Conservation (phyloP, 2,888 invertebrate genomes). For the Acronicta aceris region DNA sequence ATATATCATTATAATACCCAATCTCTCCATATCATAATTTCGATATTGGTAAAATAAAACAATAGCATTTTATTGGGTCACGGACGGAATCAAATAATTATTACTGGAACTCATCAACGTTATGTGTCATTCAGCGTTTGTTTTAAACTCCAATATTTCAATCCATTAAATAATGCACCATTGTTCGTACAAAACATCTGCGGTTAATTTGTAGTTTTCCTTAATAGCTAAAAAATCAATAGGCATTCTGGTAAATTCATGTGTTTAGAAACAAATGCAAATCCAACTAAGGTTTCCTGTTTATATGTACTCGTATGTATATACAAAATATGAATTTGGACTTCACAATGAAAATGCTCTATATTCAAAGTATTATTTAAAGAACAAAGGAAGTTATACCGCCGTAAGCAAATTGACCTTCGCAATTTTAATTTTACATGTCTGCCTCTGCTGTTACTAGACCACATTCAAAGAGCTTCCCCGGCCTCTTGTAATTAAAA, state of each 20-base stretch:
- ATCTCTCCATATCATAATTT: conserved; percentile 35
- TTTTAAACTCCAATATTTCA: conserved; percentile 53
- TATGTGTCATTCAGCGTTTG: conserved; percentile 57
- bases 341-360: conserved; percentile 17
- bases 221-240: conserved; percentile 46
- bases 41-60: conserved; percentile 45
- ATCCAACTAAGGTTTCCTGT: conserved; percentile 27
- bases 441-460: conserved; percentile 68
- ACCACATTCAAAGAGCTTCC: conserved; percentile 69
- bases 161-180: conserved; percentile 45
- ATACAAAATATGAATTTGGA: neutral
- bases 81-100: conserved; percentile 50
- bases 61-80: conserved; percentile 58
- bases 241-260: conserved; percentile 24
- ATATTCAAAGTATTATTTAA: conserved; percentile 23
- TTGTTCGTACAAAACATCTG: conserved; percentile 39
- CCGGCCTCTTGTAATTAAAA: conserved; percentile 51
- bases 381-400: conserved; percentile 61
- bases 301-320: conserved; percentile 12
- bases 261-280: conserved; percentile 27
- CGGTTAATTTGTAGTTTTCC: conserved; percentile 61
- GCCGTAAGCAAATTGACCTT: conserved; percentile 76
- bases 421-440: conserved; percentile 76
- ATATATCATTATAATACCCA: conserved; percentile 37
- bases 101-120: conserved; percentile 60